Evolutionary conservation across 2,888 invertebrate genomes (phyloP).

Genomic region (Microctonus hyperodae): DNA sequence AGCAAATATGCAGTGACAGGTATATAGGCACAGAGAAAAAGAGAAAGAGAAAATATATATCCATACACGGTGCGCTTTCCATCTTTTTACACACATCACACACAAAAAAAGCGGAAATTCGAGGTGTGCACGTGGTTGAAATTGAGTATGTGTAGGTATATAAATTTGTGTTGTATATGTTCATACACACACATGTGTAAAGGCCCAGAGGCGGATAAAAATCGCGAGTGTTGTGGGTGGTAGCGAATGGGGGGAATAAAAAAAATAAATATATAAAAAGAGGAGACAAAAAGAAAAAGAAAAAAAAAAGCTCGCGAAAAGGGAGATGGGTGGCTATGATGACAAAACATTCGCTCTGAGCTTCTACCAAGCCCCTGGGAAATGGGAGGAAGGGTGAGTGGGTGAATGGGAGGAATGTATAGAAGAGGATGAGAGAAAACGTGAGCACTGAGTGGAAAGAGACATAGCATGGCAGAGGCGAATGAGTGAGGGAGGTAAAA

Average conservation of each 20-base stretch:
- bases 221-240: slow-evolving; percentile 9
- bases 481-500: neutral
- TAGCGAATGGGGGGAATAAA: slow-evolving; percentile 21
- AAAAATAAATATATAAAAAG: slow-evolving; percentile 30
- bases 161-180: too few species aligned
- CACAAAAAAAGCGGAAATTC: slow-evolving; percentile 50
- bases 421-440: slow-evolving; percentile 42
- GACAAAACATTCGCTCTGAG: slow-evolving; percentile 61
- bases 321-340: slow-evolving; percentile 54
- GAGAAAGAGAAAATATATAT: neutral
- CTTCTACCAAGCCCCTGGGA: slow-evolving; percentile 46
- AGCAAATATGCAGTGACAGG: slow-evolving; percentile 12
- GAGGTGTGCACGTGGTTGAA: slow-evolving; percentile 56
- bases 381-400: slow-evolving; percentile 34
- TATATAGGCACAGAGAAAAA: neutral
- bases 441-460: neutral
- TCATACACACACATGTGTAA: neutral
- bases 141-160: slow-evolving; percentile 45
- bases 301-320: slow-evolving; percentile 20
- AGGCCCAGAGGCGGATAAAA: neutral
- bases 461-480: slow-evolving; percentile 10
- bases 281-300: slow-evolving; percentile 18
- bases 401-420: slow-evolving; percentile 39
- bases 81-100: slow-evolving; percentile 35
- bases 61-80: slow-evolving; percentile 1